Base-by-base conservation (phyloP, 2,797 vertebrate genomes). In the Tauraco hartlaubi region DNA sequence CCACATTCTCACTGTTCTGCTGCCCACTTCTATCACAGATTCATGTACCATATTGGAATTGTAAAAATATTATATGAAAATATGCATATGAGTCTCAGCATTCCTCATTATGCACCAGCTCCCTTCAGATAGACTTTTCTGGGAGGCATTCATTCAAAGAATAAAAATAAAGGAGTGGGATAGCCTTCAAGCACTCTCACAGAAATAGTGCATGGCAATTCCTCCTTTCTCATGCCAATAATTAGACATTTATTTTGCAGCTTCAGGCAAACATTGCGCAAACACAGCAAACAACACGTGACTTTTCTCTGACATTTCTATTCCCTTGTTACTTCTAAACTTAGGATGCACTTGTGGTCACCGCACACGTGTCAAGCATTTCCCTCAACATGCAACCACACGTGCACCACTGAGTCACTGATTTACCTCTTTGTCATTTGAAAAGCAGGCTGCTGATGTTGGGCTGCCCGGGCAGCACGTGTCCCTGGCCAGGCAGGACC, bases 331-430 rank as follows among this genome's bases (percentile, higher is more conserved):
- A 41, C 31, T 80, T 71, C 55, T n/a, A 78, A 71, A 56, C 3
- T 7, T 29, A 31, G 0, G 12, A 19, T 0, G 3, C 10, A 2
- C 11, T 83, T 43, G 41, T 54, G 35, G 4, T 81, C 25, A 58
- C 21, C 11, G 5, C 6, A 25, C 13, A 31, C 1, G 0, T 4
- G 8, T 35, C 25, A 56, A 73, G 22, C 0, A 0, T 35, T 76
- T 79, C 63, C 46, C 39, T 29, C 44, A 69, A 59, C 31, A 13
- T 19, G 22, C 11, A 68, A 44, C 5, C 18, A 35, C 28, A 18
- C 0, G 0, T 2, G 4, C 4, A 2, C 16, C 61, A 12, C 43
- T 0, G 1, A 33, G 9, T 12, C 72, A 28, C 25, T 48, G 51
- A 11, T 87, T 82, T 82, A 39, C 37, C n/a, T 39, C 83, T 59